phyloP scores from a whole-genome alignment of 2,797 vertebrate species.

The Gymnocypris eckloni region DNA sequence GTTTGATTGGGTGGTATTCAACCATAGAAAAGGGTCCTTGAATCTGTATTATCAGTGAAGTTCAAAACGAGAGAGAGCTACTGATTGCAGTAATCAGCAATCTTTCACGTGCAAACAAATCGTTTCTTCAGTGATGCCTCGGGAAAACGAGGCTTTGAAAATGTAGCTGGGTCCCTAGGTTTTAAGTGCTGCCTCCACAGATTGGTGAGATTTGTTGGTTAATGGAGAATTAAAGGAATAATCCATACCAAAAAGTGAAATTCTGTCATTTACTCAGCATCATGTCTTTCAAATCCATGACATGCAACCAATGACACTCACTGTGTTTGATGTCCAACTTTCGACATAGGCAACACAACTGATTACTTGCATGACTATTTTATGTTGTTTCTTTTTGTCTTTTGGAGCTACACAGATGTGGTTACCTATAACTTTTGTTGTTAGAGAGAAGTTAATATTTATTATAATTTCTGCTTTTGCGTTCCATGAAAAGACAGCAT shows the following conservation, averaged over 20 bases:
- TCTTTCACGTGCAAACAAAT: conserved; percentile 53
- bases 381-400: neutral
- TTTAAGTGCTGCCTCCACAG: neutral
- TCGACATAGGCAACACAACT: neutral
- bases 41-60: conserved; percentile 63
- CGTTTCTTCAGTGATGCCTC: conserved; percentile 23
- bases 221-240: neutral
- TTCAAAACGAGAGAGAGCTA: conserved; percentile 56
- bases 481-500: too few species aligned
- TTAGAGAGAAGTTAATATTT: neutral
- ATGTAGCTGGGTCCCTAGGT: neutral
- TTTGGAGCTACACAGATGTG: neutral
- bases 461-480: neutral
- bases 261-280: neutral
- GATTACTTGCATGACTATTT: neutral
- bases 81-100: conserved; percentile 74
- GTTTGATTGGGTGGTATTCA: conserved; percentile 69
- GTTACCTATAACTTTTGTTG: neutral
- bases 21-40: conserved; percentile 60
- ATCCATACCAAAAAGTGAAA: neutral
- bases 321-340: neutral
- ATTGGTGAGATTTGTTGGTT: neutral
- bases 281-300: neutral
- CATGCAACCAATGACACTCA: neutral
- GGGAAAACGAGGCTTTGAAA: conserved; percentile 26